phyloP scores from a whole-genome alignment of 2,888 invertebrate species.

The Atethmia centrago region DNA sequence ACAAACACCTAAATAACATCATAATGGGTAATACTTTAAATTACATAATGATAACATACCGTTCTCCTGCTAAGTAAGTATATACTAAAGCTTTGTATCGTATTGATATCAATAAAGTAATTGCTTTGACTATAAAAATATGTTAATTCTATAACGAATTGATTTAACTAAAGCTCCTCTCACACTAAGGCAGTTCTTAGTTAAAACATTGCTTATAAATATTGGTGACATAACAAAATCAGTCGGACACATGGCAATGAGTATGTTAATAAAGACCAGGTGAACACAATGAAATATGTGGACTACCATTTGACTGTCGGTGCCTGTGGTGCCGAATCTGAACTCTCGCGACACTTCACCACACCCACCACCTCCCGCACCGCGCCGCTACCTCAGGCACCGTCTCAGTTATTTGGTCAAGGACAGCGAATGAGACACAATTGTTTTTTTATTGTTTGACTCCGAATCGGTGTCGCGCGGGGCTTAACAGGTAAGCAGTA shows the following conservation, averaged over 20 bases:
- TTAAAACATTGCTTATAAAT: conserved; percentile 58
- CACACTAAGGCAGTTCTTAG: conserved; percentile 58
- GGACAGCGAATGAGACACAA: too few species aligned
- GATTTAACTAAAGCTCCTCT: conserved; percentile 54
- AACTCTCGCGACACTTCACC: too few species aligned
- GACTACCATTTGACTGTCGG: not conserved
- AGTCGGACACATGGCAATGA: conserved; percentile 51
- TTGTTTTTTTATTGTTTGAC: too few species aligned
- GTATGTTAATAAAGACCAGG: conserved; percentile 8
- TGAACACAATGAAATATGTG: not conserved
- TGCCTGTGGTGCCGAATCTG: not conserved
- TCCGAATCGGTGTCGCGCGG: too few species aligned
- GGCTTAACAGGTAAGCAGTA: too few species aligned
- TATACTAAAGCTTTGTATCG: conserved; percentile 47
- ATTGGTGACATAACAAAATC: conserved; percentile 57
- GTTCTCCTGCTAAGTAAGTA: not conserved
- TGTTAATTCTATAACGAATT: conserved; percentile 63
- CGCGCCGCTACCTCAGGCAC: not conserved
- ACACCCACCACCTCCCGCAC: not conserved
- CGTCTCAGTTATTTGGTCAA: too few species aligned
- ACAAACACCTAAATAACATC: not conserved
- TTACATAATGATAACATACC: conserved; percentile 3
- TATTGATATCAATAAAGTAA: conserved; percentile 55
- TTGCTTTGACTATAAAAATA: conserved; percentile 63
- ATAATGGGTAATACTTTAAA: conserved; percentile 1